Percentiles rank a stretch among this genome's conserved stretches.
phyloP scores from a whole-genome alignment of 1,140 invertebrate genomes.

The Drosophila pseudoananassae region DNA sequence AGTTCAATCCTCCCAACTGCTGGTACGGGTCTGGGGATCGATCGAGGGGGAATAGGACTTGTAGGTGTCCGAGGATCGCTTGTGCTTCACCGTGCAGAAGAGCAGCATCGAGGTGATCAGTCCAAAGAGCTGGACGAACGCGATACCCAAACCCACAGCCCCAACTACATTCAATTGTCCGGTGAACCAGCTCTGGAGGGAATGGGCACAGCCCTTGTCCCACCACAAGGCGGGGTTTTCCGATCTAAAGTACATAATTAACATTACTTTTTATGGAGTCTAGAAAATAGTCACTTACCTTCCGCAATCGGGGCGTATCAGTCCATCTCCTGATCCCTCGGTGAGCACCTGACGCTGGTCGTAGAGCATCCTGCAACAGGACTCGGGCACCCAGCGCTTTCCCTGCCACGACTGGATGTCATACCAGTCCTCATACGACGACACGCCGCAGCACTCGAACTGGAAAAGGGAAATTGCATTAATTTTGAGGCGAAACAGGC shows the following conservation, averaged over 20 bases:
- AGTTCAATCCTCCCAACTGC: slow-evolving; percentile 84
- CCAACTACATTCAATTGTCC: slow-evolving; percentile 89
- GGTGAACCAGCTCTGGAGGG: slow-evolving; percentile 89
- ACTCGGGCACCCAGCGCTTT: slow-evolving; percentile 90
- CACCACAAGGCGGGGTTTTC: slow-evolving; percentile 87
- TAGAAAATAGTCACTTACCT: slow-evolving; percentile 25
- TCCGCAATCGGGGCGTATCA: slow-evolving; percentile 72
- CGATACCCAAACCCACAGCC: slow-evolving; percentile 89
- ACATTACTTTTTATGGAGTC: not conserved
- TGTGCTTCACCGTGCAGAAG: slow-evolving; percentile 90
- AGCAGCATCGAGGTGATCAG: slow-evolving; percentile 91
- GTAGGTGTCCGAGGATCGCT: slow-evolving; percentile 88
- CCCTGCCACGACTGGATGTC: slow-evolving; percentile 91
- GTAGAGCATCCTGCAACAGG: slow-evolving; percentile 89
- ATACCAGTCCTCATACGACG: slow-evolving; percentile 93
- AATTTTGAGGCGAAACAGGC: not conserved
- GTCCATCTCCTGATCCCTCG: slow-evolving; percentile 84
- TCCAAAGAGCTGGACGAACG: slow-evolving; percentile 90
- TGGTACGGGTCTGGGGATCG: slow-evolving; percentile 84
- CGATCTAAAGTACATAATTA: slow-evolving; percentile 62
- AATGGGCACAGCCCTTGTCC: slow-evolving; percentile 88
- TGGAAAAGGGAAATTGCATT: slow-evolving; percentile 69
- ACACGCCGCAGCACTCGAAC: slow-evolving; percentile 94
- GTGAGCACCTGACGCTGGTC: slow-evolving; percentile 75
- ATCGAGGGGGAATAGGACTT: slow-evolving; percentile 88